Percentiles rank a stretch among this genome's conserved stretches.
Conservation (phyloP, 1,140 invertebrate genomes). For the Chionoecetes opilio region DNA sequence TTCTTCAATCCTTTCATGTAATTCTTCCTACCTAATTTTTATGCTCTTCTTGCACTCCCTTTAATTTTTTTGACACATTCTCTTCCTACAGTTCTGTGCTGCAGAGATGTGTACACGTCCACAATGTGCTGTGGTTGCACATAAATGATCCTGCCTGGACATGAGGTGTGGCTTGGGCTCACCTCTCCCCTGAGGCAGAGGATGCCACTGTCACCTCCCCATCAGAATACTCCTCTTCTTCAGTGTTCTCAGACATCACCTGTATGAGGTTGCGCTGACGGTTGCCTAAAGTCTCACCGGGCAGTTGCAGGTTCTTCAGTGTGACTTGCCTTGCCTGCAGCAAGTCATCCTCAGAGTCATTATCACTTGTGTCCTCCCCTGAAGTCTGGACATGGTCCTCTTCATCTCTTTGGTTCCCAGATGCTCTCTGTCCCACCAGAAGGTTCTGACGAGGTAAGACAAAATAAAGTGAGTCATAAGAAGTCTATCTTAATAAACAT, state of each 20-base stretch:
- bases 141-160: too few relatives aligned
- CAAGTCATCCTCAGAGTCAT: not conserved
- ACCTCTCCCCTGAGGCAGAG: conserved; percentile 9
- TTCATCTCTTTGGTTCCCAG: not conserved
- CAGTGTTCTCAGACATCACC: not conserved
- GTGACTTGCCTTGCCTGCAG: not conserved
- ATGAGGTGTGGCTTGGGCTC: not conserved
- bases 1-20: too few relatives aligned
- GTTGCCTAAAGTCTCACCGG: not conserved
- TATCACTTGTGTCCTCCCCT: not conserved
- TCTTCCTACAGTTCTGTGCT: too few relatives aligned
- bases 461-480: not conserved
- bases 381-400: not conserved
- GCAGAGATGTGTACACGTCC: too few relatives aligned
- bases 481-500: not conserved
- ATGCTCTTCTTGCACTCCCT: too few relatives aligned
- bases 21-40: too few relatives aligned
- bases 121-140: too few relatives aligned
- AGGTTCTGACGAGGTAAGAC: not conserved
- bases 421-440: not conserved
- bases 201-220: conserved; percentile 33
- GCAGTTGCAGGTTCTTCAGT: not conserved
- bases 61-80: too few relatives aligned
- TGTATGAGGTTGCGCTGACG: not conserved
- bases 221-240: not conserved